phyloP scores from a whole-genome alignment of 37 sponge, comb jelly and placozoan genomes.

The Spongilla lacustris region DNA sequence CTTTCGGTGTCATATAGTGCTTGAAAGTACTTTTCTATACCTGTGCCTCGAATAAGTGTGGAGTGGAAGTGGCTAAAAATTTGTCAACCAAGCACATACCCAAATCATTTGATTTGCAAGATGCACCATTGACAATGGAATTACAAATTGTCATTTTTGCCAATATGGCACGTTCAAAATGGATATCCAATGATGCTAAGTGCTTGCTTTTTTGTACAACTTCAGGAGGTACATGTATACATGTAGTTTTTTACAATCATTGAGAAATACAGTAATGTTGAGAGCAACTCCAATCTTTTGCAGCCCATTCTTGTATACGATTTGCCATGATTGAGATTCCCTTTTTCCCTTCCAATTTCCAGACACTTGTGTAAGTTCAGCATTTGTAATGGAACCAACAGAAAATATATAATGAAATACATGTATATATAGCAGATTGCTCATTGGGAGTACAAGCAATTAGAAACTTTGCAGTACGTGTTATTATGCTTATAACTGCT shows the following conservation, averaged over 20 bases:
- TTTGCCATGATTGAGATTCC: conserved; percentile 44
- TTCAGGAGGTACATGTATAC: conserved; percentile 1
- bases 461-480: conserved; percentile 52
- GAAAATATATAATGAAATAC: conserved; percentile 12
- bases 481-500: conserved; percentile 66
- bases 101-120: conserved; percentile 29
- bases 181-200: conserved; percentile 55
- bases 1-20: background rate
- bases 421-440: conserved; percentile 39
- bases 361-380: conserved; percentile 27
- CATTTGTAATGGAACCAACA: conserved; percentile 47
- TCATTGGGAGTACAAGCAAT: conserved; percentile 59
- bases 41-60: background rate
- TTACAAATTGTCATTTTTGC: conserved; percentile 28
- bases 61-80: conserved; percentile 39
- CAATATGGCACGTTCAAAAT: conserved; percentile 36
- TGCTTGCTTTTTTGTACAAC: conserved; percentile 21
- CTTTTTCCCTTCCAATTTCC: conserved; percentile 12
- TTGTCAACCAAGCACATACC: conserved; percentile 38
- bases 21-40: conserved; percentile 23
- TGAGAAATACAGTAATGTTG: conserved; percentile 31
- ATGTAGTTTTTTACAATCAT: conserved; percentile 17
- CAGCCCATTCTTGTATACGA: conserved; percentile 34
- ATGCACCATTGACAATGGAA: conserved; percentile 26
- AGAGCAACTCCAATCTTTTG: conserved; percentile 16